Percentiles rank a stretch among this genome's conserved stretches.
Conservation (phyloP, 2,113 vertebrate species). For the Myotis yumanensis region DNA sequence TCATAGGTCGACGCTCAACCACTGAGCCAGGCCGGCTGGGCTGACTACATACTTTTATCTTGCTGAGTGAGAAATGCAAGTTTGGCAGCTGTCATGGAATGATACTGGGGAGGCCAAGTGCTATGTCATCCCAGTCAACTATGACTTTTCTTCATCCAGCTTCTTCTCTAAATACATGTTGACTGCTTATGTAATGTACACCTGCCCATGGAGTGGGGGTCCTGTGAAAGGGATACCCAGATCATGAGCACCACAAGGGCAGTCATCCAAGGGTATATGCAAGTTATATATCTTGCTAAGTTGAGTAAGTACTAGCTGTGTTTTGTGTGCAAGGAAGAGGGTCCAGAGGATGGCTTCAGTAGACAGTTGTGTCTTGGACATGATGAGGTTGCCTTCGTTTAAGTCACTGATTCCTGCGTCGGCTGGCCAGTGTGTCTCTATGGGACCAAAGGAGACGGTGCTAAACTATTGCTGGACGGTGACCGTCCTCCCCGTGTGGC, state of each 20-base stretch:
- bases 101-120: neutral
- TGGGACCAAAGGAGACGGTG: neutral
- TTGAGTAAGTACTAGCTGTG: neutral
- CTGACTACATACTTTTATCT: neutral
- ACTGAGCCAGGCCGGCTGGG: no score
- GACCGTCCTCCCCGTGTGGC: neutral
- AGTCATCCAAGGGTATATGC: neutral
- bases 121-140: neutral
- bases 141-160: neutral
- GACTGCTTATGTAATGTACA: neutral
- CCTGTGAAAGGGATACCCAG: neutral
- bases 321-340: neutral
- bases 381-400: neutral
- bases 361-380: neutral
- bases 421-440: neutral
- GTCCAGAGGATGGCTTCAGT: neutral
- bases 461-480: neutral
- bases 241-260: neutral
- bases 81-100: neutral
- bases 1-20: no score
- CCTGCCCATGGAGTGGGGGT: neutral
- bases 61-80: neutral
- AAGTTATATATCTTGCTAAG: neutral
- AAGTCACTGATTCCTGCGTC: neutral
- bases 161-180: neutral